Base-by-base conservation (phyloP, 2,113 vertebrate species). In the Phyllostomus hastatus region DNA sequence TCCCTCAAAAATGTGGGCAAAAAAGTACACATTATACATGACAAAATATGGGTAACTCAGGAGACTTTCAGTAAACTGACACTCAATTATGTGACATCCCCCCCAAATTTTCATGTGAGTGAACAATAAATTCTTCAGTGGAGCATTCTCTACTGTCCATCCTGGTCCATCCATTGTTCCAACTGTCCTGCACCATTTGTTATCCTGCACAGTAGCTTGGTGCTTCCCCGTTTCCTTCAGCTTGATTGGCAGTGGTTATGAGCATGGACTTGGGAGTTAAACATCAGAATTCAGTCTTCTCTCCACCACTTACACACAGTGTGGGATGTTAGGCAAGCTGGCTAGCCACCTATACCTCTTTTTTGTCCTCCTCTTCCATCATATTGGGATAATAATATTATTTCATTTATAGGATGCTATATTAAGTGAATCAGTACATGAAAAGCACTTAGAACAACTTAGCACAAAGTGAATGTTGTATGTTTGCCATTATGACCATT, bases 101-200 rank as follows among this genome's bases (percentile, higher is more conserved):
- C 31, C 2, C 0, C 24, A 33, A 35, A 35, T 5, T 12, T 43
- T 31, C 66, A 4, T 0, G 0, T 31, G 4, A 46, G 16, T 17
- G 41, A 50, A 22, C n/a, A 33, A 16, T 2, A 31, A 50, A 43
- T 12, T 4, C 31, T n/a, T 31, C 33, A 12, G 50, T 0, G 3
- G 28, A 10, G 4, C 31, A 5, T 17, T 12, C 28, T 43, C n/a
- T 4, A 2, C 20, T 33, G 17, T 15, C 38, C 38, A 8, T n/a
- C 10, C 28, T 24, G 4, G 24, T 17, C 88, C 9, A 28, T 6
- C 61, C 20, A 12, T 3, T 15, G 5, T 10, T 33, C 15, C 7
- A 1, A 38, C 15, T 2, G 1, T 1, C 5, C 11, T 0, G 0
- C 2, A 0, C 10, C 0, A 2, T 31, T 73, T 15, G 2, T 72